Evolutionary conservation across 2,113 vertebrate species (phyloP), one percentile per base, ranked within the genome.

Genomic region (Sebastes schlegelii): DNA sequence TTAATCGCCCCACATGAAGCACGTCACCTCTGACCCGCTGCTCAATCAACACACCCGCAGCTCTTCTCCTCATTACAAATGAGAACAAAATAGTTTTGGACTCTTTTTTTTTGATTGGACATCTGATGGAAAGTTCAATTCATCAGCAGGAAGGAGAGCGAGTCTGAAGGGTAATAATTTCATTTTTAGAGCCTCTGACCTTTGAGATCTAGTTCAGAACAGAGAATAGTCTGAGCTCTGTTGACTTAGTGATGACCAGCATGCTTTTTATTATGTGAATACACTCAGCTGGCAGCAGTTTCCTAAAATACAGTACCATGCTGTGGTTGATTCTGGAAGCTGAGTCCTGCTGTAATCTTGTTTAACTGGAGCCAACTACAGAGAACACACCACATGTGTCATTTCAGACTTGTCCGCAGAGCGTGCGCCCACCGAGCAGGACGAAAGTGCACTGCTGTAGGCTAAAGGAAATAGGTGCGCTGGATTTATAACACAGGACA

Each of bases 11-110:
- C 57, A 82, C 80, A 68, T 68, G 58, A 62, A 84, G 80, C 51
- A 77, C 76, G 46, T 83, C 21, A 86, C 54, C 82, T 91, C 76
- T 91, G 90, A 89, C 86, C 89, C 74, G 86, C 72, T 63, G 58
- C 77, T 71, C 65, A 78, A 46, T 70, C 43, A 48, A 14, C 12
- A 58, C 69, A 58, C 57, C 11, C 2, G 5, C 13, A 65, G 78
- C 51, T 87, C 26, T 52, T 70, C 51, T 57, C 49, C 71, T 83
- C 61, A 84, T 87, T 81, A 83, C 63, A 79, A 60, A 69, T 14
- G 4, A 49, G 49, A 80, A 79, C 8, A 74, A 78, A 70, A 58
- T 4, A 34, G 34, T 34, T 34, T 34, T 10, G 9, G 4, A 34
- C 34, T 34, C 34, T 34, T 34, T 34, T 34, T 34, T 34, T 65